Evolutionary conservation across 92 coral and sea anemone species (phyloP).

Genomic region (Metridium senile): DNA sequence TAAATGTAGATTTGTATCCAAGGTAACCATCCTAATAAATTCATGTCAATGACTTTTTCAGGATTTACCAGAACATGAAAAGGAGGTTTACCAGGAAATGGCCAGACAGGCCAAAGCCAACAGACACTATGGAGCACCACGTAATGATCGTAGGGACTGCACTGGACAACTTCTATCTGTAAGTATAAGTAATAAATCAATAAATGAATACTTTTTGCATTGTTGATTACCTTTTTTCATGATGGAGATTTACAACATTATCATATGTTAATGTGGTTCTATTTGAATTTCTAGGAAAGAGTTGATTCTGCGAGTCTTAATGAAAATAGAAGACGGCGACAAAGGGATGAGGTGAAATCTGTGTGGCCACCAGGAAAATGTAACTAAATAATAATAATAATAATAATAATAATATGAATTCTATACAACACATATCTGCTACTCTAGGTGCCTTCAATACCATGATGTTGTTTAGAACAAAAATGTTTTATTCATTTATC

Average conservation of each 20-base stretch:
- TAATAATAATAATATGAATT: too few relatives aligned
- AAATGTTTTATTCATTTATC: too few relatives aligned
- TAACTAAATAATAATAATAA: too few relatives aligned
- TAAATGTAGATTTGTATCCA: too few relatives aligned
- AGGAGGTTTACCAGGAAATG: slow-evolving; percentile 88
- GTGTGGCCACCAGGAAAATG: slow-evolving; percentile 91
- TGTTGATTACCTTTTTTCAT: too few relatives aligned
- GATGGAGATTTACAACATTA: neutral
- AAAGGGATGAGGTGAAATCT: slow-evolving; percentile 75
- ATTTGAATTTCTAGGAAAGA: slow-evolving; percentile 67
- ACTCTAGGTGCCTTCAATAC: too few relatives aligned
- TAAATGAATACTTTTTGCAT: too few relatives aligned
- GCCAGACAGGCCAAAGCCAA: slow-evolving; percentile 77
- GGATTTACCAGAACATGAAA: slow-evolving; percentile 86
- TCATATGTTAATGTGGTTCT: neutral
- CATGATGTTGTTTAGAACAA: too few relatives aligned
- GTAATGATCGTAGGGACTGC: slow-evolving; percentile 89
- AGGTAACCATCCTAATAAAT: too few relatives aligned
- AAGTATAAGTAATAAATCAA: neutral
- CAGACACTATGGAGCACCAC: slow-evolving; percentile 58
- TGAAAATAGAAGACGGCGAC: slow-evolving; percentile 81
- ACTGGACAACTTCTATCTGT: slow-evolving; percentile 85
- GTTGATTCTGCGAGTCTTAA: slow-evolving; percentile 88
- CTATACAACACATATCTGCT: too few relatives aligned
- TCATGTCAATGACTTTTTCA: slow-evolving; percentile 4